phyloP scores from a whole-genome alignment of 2,797 vertebrate species.

The Tarsius wallacei region DNA sequence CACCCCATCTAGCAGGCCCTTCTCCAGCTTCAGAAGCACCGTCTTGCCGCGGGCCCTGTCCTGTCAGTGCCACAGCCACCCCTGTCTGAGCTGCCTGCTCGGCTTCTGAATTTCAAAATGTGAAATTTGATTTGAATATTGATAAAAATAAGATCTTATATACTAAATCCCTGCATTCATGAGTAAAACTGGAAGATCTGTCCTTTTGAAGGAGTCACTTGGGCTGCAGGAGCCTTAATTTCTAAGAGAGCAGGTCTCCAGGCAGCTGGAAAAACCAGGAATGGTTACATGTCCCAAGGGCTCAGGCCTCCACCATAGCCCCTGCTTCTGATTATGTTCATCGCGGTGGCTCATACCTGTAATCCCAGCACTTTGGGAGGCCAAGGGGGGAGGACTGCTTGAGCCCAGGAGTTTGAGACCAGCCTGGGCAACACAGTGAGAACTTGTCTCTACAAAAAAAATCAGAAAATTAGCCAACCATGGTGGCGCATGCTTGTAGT shows the following conservation, averaged over 20 bases:
- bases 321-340: neutral
- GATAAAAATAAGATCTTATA: neutral
- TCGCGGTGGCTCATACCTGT: no score
- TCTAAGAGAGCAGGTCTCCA: neutral
- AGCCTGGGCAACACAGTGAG: no score
- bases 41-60: accelerated
- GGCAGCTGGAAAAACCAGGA: neutral
- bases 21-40: neutral
- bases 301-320: no score
- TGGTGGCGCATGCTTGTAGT: no score
- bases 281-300: neutral
- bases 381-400: no score
- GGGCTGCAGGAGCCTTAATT: neutral
- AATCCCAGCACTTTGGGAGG: no score
- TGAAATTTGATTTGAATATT: neutral
- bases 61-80: neutral
- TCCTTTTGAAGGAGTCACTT: neutral
- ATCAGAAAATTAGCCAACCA: no score
- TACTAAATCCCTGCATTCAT: neutral
- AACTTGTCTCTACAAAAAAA: no score
- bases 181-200: neutral
- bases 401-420: no score
- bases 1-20: no score
- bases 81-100: neutral
- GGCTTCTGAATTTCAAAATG: neutral